phyloP scores from a whole-genome alignment of 1,140 invertebrate genomes.

The Neomicropteryx cornuta region DNA sequence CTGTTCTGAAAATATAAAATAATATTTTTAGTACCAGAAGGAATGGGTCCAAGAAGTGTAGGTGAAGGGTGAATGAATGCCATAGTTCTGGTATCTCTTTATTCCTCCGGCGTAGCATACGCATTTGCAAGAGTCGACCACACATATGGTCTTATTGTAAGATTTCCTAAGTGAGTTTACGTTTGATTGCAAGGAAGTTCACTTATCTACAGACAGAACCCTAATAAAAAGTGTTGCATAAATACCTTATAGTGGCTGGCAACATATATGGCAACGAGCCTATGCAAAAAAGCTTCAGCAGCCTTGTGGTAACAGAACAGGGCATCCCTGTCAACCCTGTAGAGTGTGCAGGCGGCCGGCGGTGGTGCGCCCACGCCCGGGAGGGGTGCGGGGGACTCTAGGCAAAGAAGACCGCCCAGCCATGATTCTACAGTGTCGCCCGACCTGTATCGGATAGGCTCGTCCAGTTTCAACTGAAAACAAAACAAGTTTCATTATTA shows the following conservation, averaged over 20 bases:
- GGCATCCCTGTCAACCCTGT: slow-evolving; percentile 86
- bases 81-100: no score
- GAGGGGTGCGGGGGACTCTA: slow-evolving; percentile 64
- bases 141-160: no score
- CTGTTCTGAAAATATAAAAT: slow-evolving; percentile 60
- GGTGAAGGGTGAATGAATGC: no score
- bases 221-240: no score
- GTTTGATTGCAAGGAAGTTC: no score
- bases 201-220: no score
- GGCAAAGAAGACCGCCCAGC: slow-evolving; percentile 85
- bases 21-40: no score
- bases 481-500: slow-evolving; percentile 7
- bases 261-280: slow-evolving; percentile 87
- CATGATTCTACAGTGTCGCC: slow-evolving; percentile 87
- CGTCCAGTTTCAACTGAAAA: slow-evolving; percentile 64
- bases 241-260: slow-evolving; percentile 92
- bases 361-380: slow-evolving; percentile 72
- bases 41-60: no score
- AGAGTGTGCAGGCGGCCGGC: slow-evolving; percentile 82
- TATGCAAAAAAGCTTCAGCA: slow-evolving; percentile 89
- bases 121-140: no score
- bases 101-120: no score
- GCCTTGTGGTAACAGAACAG: slow-evolving; percentile 96
- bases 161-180: no score
- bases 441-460: slow-evolving; percentile 89